Percentiles rank a stretch among this genome's conserved stretches.
Evolutionary conservation across 35 echinoderm and acorn worm species (phyloP).

Genomic region (Antedon bifida): DNA sequence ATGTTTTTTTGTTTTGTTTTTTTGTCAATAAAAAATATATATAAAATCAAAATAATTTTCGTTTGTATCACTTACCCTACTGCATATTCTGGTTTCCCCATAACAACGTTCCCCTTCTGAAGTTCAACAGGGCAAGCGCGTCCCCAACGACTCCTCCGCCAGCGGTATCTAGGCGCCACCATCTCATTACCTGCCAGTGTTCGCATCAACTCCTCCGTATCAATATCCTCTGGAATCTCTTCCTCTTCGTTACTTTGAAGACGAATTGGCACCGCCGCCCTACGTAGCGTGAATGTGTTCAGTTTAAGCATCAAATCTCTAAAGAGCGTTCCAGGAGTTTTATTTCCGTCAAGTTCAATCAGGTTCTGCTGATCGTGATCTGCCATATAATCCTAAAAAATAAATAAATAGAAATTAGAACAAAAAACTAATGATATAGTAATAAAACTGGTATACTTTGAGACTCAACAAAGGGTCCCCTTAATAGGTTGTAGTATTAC

Average conservation of each 20-base stretch:
- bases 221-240: slow-evolving; percentile 87
- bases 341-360: slow-evolving; percentile 87
- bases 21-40: too few species aligned
- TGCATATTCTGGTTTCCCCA: slow-evolving; percentile 92
- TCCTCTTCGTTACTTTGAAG: slow-evolving; percentile 84
- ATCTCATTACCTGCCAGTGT: slow-evolving; percentile 61
- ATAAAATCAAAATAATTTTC: too few species aligned
- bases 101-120: slow-evolving; percentile 85
- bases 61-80: slow-evolving; percentile 39
- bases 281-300: slow-evolving; percentile 71
- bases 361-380: slow-evolving; percentile 91
- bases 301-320: slow-evolving; percentile 70
- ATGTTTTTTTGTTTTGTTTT: too few species aligned
- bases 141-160: slow-evolving; percentile 85
- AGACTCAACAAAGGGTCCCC: too few species aligned
- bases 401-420: too few species aligned
- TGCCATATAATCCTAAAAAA: slow-evolving; percentile 73
- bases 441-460: too few species aligned
- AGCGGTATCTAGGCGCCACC: slow-evolving; percentile 87
- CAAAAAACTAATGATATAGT: too few species aligned
- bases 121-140: slow-evolving; percentile 84
- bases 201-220: slow-evolving; percentile 92
- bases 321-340: slow-evolving; percentile 29
- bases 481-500: too few species aligned
- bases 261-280: slow-evolving; percentile 86